phyloP scores from a whole-genome alignment of 2,888 invertebrate species.

The Cryptocheilus praepositus region DNA sequence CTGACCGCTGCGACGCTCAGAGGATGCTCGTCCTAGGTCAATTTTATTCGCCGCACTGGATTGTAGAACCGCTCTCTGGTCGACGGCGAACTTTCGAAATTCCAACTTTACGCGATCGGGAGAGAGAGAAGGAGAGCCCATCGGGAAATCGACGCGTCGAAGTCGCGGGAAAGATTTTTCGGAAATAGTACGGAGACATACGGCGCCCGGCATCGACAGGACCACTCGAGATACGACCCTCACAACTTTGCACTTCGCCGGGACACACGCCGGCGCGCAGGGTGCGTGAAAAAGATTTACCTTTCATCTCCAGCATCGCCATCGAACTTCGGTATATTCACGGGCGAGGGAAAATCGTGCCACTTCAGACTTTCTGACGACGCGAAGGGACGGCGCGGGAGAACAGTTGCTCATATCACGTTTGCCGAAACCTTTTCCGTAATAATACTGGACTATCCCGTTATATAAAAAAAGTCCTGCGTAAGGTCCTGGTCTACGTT shows the following conservation, averaged over 20 bases:
- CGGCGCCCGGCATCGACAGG: neutral
- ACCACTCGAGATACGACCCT: slow-evolving; percentile 1
- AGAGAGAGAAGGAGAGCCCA: slow-evolving; percentile 9
- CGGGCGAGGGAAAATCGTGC: too few species aligned
- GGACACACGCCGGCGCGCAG: neutral
- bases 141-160: slow-evolving; percentile 43
- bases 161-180: slow-evolving; percentile 16
- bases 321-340: too few species aligned
- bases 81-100: slow-evolving; percentile 41
- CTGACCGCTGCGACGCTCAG: neutral
- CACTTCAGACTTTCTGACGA: too few species aligned
- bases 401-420: too few species aligned
- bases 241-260: slow-evolving; percentile 3
- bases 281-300: slow-evolving; percentile 11
- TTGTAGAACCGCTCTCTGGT: slow-evolving; percentile 3
- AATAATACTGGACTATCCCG: too few species aligned
- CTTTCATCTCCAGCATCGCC: neutral
- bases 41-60: slow-evolving; percentile 38
- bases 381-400: too few species aligned
- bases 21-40: slow-evolving; percentile 32
- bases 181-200: slow-evolving; percentile 9
- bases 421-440: too few species aligned
- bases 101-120: slow-evolving; percentile 29
- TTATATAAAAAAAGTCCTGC: too few species aligned
- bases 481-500: too few species aligned